Percentiles rank a stretch among this genome's conserved stretches.
phyloP scores from a whole-genome alignment of 2,888 invertebrate species.

The Acleris holmiana region DNA sequence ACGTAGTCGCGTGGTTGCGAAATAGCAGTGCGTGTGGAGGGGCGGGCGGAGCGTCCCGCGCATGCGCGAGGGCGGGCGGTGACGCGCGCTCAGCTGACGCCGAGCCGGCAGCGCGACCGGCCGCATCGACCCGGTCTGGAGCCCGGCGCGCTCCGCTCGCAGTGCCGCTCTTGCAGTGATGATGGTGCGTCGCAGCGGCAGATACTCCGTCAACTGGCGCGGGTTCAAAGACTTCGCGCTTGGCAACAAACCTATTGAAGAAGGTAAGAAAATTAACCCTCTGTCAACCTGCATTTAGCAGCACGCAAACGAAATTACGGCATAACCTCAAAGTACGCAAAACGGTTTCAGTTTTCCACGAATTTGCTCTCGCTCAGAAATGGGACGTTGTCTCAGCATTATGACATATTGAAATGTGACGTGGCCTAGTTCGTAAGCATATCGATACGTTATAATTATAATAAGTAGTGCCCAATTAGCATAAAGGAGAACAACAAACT shows the following conservation, averaged over 20 bases:
- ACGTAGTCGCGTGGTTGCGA: slow-evolving; percentile 44
- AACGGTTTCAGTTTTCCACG: slow-evolving; percentile 28
- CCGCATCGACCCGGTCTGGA: slow-evolving; percentile 63
- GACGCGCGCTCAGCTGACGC: slow-evolving; percentile 70
- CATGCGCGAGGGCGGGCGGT: slow-evolving; percentile 41
- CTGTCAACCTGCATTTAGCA: slow-evolving; percentile 1
- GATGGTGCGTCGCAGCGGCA: slow-evolving; percentile 82
- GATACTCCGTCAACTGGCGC: slow-evolving; percentile 81
- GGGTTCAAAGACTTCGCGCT: slow-evolving; percentile 78
- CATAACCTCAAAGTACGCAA: slow-evolving; percentile 59
- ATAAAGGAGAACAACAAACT: slow-evolving; percentile 1
- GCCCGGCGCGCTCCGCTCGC: slow-evolving; percentile 44
- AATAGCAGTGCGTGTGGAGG: slow-evolving; percentile 44
- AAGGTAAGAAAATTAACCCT: slow-evolving; percentile 58
- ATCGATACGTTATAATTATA: neutral
- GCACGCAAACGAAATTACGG: slow-evolving; percentile 38
- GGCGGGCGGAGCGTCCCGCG: slow-evolving; percentile 34
- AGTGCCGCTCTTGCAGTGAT: slow-evolving; percentile 58
- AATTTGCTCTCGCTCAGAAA: slow-evolving; percentile 12
- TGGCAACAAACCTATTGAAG: slow-evolving; percentile 78
- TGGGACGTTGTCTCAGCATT: slow-evolving; percentile 5
- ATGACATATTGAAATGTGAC: slow-evolving; percentile 8
- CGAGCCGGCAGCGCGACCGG: slow-evolving; percentile 64
- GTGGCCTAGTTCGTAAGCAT: neutral
- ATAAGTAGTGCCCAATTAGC: too few relatives aligned